Evolutionary conservation across 2,888 invertebrate species (phyloP).

Genomic region (Lasioglossum figueresi): DNA sequence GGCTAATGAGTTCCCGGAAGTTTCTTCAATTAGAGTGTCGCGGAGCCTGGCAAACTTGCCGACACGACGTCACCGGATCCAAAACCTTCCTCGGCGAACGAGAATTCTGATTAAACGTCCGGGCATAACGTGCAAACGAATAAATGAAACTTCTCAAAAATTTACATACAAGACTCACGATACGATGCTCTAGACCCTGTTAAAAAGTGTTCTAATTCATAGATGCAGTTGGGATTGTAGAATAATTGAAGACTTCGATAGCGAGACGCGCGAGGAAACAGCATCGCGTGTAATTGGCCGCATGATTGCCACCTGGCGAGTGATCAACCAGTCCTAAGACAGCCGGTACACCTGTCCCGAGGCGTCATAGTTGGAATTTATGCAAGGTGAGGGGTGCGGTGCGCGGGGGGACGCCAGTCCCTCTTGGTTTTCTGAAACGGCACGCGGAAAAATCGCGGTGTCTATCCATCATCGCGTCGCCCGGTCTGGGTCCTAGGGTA

Average conservation of each 20-base stretch:
- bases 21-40: slow-evolving; percentile 46
- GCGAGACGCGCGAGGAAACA: neutral
- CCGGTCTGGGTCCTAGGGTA: slow-evolving; percentile 18
- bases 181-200: too few species aligned
- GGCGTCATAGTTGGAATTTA: slow-evolving; percentile 13
- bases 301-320: neutral
- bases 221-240: neutral
- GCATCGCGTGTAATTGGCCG: neutral
- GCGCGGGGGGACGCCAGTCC: neutral
- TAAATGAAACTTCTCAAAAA: neutral
- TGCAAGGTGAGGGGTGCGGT: neutral
- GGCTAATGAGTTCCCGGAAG: slow-evolving; percentile 56
- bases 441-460: slow-evolving; percentile 47
- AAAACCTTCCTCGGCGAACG: neutral
- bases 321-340: slow-evolving; percentile 8
- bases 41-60: neutral
- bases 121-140: neutral
- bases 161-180: too few species aligned
- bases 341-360: slow-evolving; percentile 2
- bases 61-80: neutral
- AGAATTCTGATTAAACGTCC: slow-evolving; percentile 29
- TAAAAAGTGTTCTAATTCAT: neutral
- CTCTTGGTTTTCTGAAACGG: slow-evolving; percentile 13
- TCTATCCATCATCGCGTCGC: slow-evolving; percentile 58
- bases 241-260: neutral